Percentiles rank a stretch among this genome's conserved stretches.
Conservation (phyloP, 2,797 vertebrate species). For the Rhinichthys osculus region DNA sequence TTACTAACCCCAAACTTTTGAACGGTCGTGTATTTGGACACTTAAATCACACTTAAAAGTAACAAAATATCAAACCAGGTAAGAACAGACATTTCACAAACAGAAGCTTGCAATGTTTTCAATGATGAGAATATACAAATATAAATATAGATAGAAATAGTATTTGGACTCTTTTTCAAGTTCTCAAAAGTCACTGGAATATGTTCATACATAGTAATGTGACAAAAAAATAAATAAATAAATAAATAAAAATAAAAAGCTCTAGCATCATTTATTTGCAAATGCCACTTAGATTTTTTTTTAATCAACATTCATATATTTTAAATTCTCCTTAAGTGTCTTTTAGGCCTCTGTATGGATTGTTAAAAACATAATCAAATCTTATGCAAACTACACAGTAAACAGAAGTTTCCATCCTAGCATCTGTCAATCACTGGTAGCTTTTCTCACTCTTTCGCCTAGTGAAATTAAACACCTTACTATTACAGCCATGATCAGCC, state of each 20-base stretch:
- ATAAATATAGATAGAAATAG: neutral
- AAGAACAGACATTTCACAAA: neutral
- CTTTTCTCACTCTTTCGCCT: constrained; percentile 59
- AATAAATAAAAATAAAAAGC: no score
- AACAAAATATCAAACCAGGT: neutral
- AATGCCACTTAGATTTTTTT: neutral
- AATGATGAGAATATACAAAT: neutral
- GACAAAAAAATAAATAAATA: no score
- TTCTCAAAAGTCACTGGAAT: neutral
- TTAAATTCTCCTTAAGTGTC: neutral
- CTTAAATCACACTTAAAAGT: neutral
- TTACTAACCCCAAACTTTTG: neutral
- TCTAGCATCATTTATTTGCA: neutral
- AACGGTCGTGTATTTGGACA: neutral
- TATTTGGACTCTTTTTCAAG: neutral
- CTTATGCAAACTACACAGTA: constrained; percentile 32
- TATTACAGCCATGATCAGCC: constrained; percentile 70
- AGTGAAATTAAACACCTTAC: constrained; percentile 70
- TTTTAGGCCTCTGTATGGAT: constrained; percentile 32
- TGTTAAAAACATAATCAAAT: constrained; percentile 39
- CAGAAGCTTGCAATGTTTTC: neutral
- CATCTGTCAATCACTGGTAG: constrained; percentile 36
- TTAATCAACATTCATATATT: constrained; percentile 6
- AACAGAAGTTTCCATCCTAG: constrained; percentile 24
- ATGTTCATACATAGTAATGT: constrained; percentile 18